Evolutionary conservation across 2,113 vertebrate genomes (phyloP).

Genomic region (Camarhynchus parvulus): DNA sequence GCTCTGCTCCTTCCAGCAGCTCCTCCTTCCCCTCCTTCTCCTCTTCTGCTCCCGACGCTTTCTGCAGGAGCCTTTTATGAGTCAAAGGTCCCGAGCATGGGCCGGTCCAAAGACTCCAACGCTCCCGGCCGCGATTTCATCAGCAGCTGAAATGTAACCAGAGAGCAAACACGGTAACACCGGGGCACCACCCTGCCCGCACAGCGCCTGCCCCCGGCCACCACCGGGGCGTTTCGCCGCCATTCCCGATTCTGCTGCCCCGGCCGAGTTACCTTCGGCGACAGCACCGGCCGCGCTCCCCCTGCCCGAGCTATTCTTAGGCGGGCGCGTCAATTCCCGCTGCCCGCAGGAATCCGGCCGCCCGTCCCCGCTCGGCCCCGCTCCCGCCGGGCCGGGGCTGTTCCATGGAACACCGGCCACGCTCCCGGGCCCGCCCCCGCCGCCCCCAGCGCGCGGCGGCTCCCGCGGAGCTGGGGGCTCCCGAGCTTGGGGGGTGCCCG

Average conservation of each 20-base stretch:
- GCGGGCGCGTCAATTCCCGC: slow-evolving; percentile 23
- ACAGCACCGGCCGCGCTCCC: neutral
- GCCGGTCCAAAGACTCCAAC: slow-evolving; percentile 23
- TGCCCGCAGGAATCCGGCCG: neutral
- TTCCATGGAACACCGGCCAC: rapidly evolving
- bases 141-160: slow-evolving; percentile 40
- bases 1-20: slow-evolving; percentile 17
- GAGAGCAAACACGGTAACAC: slow-evolving; percentile 34
- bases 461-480: rapidly evolving
- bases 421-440: neutral
- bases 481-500: rapidly evolving
- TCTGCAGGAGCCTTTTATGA: neutral
- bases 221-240: rapidly evolving
- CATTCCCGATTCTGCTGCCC: rapidly evolving
- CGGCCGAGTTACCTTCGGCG: neutral
- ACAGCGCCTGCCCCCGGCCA: neutral
- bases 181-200: neutral
- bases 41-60: neutral
- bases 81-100: neutral
- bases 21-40: neutral
- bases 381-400: neutral
- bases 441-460: neutral
- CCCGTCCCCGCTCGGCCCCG: neutral
- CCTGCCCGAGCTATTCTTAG: slow-evolving; percentile 63
- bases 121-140: slow-evolving; percentile 22